Evolutionary conservation across 1,140 invertebrate species (phyloP).

Genomic region (Diorhabda sublineata): DNA sequence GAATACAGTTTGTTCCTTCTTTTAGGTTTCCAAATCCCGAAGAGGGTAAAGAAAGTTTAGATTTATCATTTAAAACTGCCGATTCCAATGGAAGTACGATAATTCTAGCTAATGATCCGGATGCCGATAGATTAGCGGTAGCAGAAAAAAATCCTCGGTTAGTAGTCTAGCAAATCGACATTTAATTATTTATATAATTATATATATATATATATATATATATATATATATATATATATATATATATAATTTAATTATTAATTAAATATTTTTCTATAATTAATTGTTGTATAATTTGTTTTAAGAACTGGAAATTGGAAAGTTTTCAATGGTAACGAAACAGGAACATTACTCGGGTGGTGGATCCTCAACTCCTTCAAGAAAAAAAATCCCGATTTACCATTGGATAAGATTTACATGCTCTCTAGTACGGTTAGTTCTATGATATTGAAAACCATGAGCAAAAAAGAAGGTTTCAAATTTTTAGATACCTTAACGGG

Average conservation of each 20-base stretch:
- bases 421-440: slow-evolving; percentile 95
- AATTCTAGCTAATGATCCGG: slow-evolving; percentile 97
- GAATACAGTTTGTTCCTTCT: slow-evolving; percentile 1
- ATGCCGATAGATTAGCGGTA: slow-evolving; percentile 93
- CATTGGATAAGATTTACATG: slow-evolving; percentile 67
- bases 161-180: slow-evolving; percentile 13
- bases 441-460: slow-evolving; percentile 87
- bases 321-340: slow-evolving; percentile 93
- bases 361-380: slow-evolving; percentile 72
- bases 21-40: slow-evolving; percentile 94
- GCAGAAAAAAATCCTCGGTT: slow-evolving; percentile 69
- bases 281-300: slow-evolving; percentile 3
- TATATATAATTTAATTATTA: background rate
- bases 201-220: no score
- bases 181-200: background rate
- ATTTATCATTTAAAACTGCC: slow-evolving; percentile 82
- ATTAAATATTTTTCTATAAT: slow-evolving; percentile 19
- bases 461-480: slow-evolving; percentile 74
- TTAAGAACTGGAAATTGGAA: slow-evolving; percentile 73
- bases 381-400: slow-evolving; percentile 48
- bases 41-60: slow-evolving; percentile 85
- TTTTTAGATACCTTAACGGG: slow-evolving; percentile 96
- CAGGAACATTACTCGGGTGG: slow-evolving; percentile 93
- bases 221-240: no score
- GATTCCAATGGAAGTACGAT: slow-evolving; percentile 64